Percentiles rank a stretch among this genome's conserved stretches.
These are phyloP conservation scores for Drosophila infuscata DNA, from an alignment of 2,888 invertebrate genomes.

Conservation along the genomic window DNA sequence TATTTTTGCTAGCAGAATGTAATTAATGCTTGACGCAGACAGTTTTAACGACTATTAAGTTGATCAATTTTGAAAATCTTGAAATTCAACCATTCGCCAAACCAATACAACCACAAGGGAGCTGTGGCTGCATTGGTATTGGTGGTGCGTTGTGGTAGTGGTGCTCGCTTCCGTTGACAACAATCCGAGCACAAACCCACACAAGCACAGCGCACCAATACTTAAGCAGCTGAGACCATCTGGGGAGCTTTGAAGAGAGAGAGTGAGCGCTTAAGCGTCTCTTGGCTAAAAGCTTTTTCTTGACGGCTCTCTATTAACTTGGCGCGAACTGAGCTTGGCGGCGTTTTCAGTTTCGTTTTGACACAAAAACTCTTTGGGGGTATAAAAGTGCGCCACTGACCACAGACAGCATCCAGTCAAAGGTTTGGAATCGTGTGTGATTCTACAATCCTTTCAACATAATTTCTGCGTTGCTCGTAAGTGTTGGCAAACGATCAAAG, in stretches of 20 bases:
- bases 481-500: conserved; percentile 84
- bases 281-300: conserved; percentile 42
- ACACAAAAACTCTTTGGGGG: conserved; percentile 82
- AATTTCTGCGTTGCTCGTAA: conserved; percentile 72
- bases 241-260: conserved; percentile 36
- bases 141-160: conserved; percentile 45
- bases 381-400: conserved; percentile 85
- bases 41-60: conserved; percentile 34
- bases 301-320: conserved; percentile 42
- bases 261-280: conserved; percentile 21
- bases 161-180: conserved; percentile 67
- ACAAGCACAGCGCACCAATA: conserved; percentile 50
- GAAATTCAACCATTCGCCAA: conserved; percentile 19
- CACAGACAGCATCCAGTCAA: conserved; percentile 86
- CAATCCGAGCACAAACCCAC: conserved; percentile 53
- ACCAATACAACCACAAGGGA: conserved; percentile 46
- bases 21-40: conserved; percentile 29
- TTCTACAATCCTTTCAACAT: conserved; percentile 84
- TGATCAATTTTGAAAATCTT: conserved; percentile 48
- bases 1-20: conserved; percentile 25
- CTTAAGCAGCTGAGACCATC: conserved; percentile 10
- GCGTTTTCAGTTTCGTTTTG: conserved; percentile 74
- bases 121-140: conserved; percentile 32
- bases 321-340: conserved; percentile 55
- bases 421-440: conserved; percentile 85